Evolutionary conservation across 2,888 invertebrate species (phyloP).

Genomic region (Heliconius erato): DNA sequence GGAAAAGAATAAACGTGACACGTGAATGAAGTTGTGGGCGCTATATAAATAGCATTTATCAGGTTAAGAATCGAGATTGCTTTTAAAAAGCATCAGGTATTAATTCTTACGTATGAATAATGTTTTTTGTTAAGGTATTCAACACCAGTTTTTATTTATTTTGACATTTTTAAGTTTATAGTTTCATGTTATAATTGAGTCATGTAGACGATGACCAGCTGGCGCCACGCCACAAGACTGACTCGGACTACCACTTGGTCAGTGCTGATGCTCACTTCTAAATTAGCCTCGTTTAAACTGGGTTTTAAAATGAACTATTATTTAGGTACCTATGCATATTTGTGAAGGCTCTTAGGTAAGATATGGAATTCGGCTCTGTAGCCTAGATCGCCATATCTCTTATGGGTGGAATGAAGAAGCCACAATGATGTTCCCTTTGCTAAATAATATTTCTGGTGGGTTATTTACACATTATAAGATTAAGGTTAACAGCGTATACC

Average conservation of each 20-base stretch:
- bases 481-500: too few relatives aligned
- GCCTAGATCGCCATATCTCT: too few relatives aligned
- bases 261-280: neutral
- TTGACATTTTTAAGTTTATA: neutral
- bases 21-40: slow-evolving; percentile 11
- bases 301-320: too few relatives aligned
- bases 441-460: too few relatives aligned
- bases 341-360: too few relatives aligned
- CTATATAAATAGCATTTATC: neutral
- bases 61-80: neutral
- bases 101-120: neutral
- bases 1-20: slow-evolving; percentile 21
- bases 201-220: neutral
- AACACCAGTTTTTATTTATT: too few relatives aligned
- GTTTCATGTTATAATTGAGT: neutral
- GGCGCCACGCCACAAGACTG: neutral
- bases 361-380: too few relatives aligned
- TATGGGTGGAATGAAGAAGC: too few relatives aligned
- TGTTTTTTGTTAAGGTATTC: too few relatives aligned
- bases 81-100: neutral
- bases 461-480: too few relatives aligned
- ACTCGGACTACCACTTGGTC: neutral
- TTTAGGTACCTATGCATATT: too few relatives aligned
- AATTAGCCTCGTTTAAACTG: neutral
- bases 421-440: too few relatives aligned